phyloP scores from a whole-genome alignment of 2,888 invertebrate genomes.

The Eupeodes luniger region DNA sequence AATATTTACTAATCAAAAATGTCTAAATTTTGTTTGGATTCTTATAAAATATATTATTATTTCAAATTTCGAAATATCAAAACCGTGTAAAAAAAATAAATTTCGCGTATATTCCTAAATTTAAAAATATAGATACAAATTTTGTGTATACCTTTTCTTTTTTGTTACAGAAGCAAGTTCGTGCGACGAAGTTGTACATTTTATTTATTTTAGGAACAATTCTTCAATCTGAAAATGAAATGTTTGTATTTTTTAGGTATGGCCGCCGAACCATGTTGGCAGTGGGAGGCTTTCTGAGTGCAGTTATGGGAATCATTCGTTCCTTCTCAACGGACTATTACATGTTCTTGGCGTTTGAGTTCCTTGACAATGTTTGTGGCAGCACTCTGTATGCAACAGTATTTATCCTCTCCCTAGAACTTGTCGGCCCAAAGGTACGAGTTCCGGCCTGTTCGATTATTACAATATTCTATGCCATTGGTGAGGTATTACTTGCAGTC shows the following conservation, averaged over 20 bases:
- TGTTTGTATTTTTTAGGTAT: constrained; percentile 80
- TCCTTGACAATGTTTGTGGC: constrained; percentile 89
- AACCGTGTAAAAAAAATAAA: no score
- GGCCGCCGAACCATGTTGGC: constrained; percentile 88
- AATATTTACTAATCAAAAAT: no score
- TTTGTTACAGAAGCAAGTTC: no score
- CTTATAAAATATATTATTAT: no score
- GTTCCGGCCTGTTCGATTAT: constrained; percentile 90
- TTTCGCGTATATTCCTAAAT: no score
- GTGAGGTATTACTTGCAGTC: constrained; percentile 88
- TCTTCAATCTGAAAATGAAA: no score
- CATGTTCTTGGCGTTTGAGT: constrained; percentile 89
- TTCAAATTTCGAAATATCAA: no score
- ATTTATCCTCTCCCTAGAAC: constrained; percentile 90
- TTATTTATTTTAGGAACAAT: no score
- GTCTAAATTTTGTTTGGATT: no score
- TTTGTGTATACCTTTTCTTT: no score
- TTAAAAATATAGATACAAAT: no score
- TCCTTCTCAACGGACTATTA: constrained; percentile 89
- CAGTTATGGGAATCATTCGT: constrained; percentile 88
- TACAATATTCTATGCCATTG: constrained; percentile 89
- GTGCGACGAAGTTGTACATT: no score
- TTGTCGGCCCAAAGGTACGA: constrained; percentile 90
- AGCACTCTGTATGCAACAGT: constrained; percentile 90
- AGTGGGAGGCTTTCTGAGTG: constrained; percentile 85